phyloP scores from a whole-genome alignment of 1,140 invertebrate genomes.

The Saccostrea glomerata region DNA sequence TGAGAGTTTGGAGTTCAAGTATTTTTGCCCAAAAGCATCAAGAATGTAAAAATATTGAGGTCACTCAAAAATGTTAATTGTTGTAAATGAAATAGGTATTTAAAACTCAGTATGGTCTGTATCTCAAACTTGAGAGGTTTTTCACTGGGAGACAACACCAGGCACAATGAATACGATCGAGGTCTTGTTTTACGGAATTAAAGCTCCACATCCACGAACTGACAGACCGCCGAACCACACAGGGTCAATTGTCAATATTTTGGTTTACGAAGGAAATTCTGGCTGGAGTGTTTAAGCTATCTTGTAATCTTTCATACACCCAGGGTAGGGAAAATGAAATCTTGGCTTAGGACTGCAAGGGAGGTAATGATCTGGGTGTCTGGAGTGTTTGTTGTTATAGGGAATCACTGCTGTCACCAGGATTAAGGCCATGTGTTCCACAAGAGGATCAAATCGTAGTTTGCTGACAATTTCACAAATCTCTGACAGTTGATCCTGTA shows the following conservation, averaged over 20 bases:
- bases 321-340: not conserved
- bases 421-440: not conserved
- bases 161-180: not conserved
- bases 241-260: conserved; percentile 12
- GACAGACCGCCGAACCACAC: not conserved
- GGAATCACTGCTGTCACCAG: not conserved
- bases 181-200: conserved; percentile 1
- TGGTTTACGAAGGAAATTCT: conserved; percentile 14
- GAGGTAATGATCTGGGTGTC: not conserved
- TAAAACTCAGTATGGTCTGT: not conserved
- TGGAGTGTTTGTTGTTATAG: conserved; percentile 1
- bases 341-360: not conserved
- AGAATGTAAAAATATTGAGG: not conserved
- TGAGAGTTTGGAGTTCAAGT: not conserved
- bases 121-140: not conserved
- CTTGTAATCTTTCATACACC: not conserved
- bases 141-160: not conserved
- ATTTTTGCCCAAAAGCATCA: not conserved
- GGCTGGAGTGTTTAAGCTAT: not conserved
- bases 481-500: not conserved
- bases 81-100: not conserved
- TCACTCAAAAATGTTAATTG: not conserved
- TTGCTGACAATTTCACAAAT: not conserved
- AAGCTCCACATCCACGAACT: not conserved
- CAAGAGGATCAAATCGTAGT: not conserved